phyloP scores from a whole-genome alignment of 2,888 invertebrate genomes.

The Rambutsinella grinnellia region DNA sequence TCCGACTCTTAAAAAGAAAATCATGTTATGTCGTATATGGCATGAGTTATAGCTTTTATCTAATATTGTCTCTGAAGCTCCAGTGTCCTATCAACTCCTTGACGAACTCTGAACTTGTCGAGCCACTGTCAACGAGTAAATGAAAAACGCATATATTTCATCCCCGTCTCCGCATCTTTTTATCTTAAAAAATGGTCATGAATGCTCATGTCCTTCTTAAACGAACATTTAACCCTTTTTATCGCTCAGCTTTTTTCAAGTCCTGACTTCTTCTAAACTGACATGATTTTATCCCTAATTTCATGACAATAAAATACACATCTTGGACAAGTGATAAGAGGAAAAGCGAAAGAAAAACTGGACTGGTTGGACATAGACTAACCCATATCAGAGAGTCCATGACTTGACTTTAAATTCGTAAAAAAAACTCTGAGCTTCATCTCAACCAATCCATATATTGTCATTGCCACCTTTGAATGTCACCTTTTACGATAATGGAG shows the following conservation, averaged over 20 bases:
- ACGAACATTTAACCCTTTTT: slow-evolving; percentile 47
- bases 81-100: slow-evolving; percentile 31
- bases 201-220: slow-evolving; percentile 41
- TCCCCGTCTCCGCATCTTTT: neutral
- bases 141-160: slow-evolving; percentile 6
- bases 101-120: slow-evolving; percentile 32
- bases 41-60: slow-evolving; percentile 54
- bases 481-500: slow-evolving; percentile 31
- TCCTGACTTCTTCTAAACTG: neutral
- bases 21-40: slow-evolving; percentile 38
- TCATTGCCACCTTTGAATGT: slow-evolving; percentile 51
- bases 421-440: neutral
- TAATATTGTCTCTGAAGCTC: slow-evolving; percentile 18
- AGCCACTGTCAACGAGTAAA: slow-evolving; percentile 29
- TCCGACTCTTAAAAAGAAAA: slow-evolving; percentile 38
- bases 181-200: slow-evolving; percentile 29
- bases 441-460: slow-evolving; percentile 6
- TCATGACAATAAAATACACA: slow-evolving; percentile 26
- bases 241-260: slow-evolving; percentile 36
- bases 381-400: neutral
- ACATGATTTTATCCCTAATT: slow-evolving; percentile 26
- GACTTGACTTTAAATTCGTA: no score
- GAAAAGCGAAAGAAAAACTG: neutral
- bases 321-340: slow-evolving; percentile 3
- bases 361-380: no score